Evolutionary conservation across 1,140 invertebrate genomes (phyloP).

Genomic region (Drosophila ananassae): DNA sequence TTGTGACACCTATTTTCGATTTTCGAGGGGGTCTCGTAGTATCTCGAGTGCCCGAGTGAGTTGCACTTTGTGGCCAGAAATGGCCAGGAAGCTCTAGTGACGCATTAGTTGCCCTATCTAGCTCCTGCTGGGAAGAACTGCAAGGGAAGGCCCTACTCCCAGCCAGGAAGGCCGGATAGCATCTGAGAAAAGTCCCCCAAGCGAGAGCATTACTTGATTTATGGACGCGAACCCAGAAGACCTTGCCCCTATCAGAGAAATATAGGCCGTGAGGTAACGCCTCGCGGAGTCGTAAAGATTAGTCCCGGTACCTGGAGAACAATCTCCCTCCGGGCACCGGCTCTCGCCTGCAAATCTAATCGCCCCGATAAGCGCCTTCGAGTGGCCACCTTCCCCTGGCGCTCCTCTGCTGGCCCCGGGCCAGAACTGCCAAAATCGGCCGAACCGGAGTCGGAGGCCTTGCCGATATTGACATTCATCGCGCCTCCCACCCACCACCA

Average conservation of each 20-base stretch:
- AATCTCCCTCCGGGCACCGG: no score
- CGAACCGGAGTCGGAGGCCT: slow-evolving; percentile 23
- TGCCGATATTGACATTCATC: not conserved
- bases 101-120: not conserved
- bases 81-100: not conserved
- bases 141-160: not conserved
- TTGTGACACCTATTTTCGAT: not conserved
- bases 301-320: slow-evolving; percentile 11
- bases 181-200: not conserved
- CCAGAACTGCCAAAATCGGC: slow-evolving; percentile 35
- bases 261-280: slow-evolving; percentile 31
- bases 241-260: not conserved
- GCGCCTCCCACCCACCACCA: not conserved
- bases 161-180: not conserved
- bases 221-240: not conserved
- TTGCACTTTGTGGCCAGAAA: not conserved
- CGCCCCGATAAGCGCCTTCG: slow-evolving; percentile 20
- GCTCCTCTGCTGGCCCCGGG: not conserved
- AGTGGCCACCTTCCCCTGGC: slow-evolving; percentile 17
- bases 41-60: not conserved
- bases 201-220: slow-evolving; percentile 13
- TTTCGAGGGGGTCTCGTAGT: not conserved
- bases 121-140: not conserved
- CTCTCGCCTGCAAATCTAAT: slow-evolving; percentile 42
- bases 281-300: slow-evolving; percentile 34